A percentile compares a stretch with the other conserved stretches of the same genome.
phyloP scores from a whole-genome alignment of 2,888 invertebrate genomes.

The Agonopterix heracliana region DNA sequence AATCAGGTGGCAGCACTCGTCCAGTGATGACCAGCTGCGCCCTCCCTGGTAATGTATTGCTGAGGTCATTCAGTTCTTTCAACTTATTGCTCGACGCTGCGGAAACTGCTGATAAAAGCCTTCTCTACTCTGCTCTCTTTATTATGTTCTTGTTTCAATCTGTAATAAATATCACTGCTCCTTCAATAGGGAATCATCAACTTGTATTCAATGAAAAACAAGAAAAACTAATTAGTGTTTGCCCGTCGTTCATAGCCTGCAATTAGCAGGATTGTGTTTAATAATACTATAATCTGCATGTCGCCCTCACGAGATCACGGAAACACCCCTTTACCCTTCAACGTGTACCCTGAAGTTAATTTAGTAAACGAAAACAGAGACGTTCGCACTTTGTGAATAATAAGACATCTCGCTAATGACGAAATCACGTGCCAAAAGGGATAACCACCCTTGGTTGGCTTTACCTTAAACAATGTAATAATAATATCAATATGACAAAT shows the following conservation, averaged over 20 bases:
- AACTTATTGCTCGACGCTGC: constrained; percentile 25
- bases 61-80: constrained; percentile 40
- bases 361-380: constrained; percentile 58
- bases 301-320: constrained; percentile 32
- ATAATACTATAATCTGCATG: constrained; percentile 53
- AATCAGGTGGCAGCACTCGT: constrained; percentile 61
- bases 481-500: constrained; percentile 40
- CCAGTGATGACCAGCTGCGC: constrained; percentile 53
- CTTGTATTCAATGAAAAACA: no score
- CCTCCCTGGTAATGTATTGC: constrained; percentile 45
- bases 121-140: background rate
- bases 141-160: no score
- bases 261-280: constrained; percentile 45
- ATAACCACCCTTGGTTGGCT: constrained; percentile 25
- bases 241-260: constrained; percentile 5
- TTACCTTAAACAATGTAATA: constrained; percentile 17
- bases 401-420: constrained; percentile 58
- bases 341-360: constrained; percentile 50
- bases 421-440: constrained; percentile 42
- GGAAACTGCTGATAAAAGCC: constrained; percentile 10
- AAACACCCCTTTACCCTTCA: constrained; percentile 26
- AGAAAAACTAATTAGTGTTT: no score
- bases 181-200: no score
- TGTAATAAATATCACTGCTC: no score
- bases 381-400: constrained; percentile 53